phyloP scores from a whole-genome alignment of 2,113 vertebrate genomes.

The Gallinago paraguaiae region DNA sequence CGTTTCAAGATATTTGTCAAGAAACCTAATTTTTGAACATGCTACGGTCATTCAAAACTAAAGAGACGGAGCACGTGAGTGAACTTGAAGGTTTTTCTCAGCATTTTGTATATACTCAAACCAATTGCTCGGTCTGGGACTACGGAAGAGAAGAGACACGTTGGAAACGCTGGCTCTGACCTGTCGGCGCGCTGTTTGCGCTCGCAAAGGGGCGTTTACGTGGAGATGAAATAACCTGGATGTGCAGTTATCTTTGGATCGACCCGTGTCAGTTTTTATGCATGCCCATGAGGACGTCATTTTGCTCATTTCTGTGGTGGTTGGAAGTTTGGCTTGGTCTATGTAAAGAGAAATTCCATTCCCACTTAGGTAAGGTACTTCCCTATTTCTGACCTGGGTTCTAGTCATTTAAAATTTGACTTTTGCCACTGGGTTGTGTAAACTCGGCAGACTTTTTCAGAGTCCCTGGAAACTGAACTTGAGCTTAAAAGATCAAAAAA shows the following conservation, averaged over 20 bases:
- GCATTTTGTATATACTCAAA: slow-evolving; percentile 57
- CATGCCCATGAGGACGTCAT: slow-evolving; percentile 29
- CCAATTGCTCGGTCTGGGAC: slow-evolving; percentile 14
- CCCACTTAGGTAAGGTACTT: slow-evolving; percentile 1
- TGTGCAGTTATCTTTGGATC: slow-evolving; percentile 33
- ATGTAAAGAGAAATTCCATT: slow-evolving; percentile 14
- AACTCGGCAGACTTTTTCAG: neutral
- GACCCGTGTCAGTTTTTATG: slow-evolving; percentile 30
- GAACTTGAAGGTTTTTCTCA: slow-evolving; percentile 46
- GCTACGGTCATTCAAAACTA: slow-evolving; percentile 27
- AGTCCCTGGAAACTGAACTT: slow-evolving; percentile 29
- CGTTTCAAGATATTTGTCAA: slow-evolving; percentile 37
- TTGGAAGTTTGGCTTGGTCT: slow-evolving; percentile 52
- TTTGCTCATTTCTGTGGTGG: slow-evolving; percentile 51
- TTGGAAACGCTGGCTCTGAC: neutral
- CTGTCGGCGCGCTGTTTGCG: neutral
- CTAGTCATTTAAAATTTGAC: neutral
- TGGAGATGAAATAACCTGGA: neutral
- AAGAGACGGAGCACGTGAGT: slow-evolving; percentile 23
- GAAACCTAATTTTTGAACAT: slow-evolving; percentile 11
- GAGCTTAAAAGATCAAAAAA: neutral
- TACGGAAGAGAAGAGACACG: neutral
- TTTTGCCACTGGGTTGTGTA: neutral
- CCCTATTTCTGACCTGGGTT: slow-evolving; percentile 31
- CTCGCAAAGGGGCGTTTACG: neutral